Conservation (phyloP, 2,113 vertebrate genomes). For the Charadrius vociferus region DNA sequence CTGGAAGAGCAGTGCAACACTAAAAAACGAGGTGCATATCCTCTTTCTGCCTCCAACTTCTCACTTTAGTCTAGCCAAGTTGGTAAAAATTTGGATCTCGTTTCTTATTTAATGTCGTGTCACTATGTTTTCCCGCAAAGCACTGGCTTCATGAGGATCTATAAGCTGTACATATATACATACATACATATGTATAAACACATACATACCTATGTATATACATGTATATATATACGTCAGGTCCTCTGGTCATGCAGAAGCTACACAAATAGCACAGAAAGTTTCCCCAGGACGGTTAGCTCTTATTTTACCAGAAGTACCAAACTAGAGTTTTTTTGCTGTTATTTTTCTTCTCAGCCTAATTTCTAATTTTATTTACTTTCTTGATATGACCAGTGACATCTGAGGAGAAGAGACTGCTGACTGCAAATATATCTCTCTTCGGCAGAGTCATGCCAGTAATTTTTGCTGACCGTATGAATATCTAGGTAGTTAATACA, state of each 20-base stretch:
- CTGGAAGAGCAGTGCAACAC: neutral
- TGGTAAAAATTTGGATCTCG: neutral
- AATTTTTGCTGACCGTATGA: conserved; percentile 8
- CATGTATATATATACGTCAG: neutral
- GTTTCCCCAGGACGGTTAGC: neutral
- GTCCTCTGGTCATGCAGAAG: neutral
- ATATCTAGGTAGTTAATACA: neutral
- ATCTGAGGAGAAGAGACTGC: conserved; percentile 11
- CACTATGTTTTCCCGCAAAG: neutral
- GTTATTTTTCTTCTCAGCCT: neutral
- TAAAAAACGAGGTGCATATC: neutral
- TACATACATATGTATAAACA: no score
- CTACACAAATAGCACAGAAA: neutral
- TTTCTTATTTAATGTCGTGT: neutral
- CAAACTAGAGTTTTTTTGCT: neutral
- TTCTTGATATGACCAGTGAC: neutral
- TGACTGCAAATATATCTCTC: neutral
- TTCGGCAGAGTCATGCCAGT: neutral
- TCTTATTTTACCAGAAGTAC: neutral
- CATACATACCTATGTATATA: no score
- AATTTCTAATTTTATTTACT: conserved; percentile 21
- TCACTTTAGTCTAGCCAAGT: neutral
- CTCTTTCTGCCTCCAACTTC: neutral
- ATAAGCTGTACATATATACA: neutral
- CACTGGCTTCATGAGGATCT: neutral